phyloP scores from a whole-genome alignment of 2,113 vertebrate species.

The Oncorhynchus kisutch region DNA sequence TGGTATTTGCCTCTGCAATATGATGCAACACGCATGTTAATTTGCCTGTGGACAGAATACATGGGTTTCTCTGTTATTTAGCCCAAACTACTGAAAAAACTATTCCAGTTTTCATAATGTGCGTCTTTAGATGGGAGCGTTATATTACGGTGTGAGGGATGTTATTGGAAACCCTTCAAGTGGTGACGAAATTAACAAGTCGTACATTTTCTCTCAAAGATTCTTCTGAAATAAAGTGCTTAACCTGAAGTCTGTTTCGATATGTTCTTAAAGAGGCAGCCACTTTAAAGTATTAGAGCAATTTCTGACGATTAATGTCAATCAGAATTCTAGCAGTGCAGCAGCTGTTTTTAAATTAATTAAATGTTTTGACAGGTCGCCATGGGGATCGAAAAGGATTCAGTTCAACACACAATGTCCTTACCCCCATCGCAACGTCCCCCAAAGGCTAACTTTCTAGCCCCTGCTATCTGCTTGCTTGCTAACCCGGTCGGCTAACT shows the following conservation, averaged over 20 bases:
- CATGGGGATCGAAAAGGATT: not conserved
- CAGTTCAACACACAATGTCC: not conserved
- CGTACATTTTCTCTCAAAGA: not conserved
- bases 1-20: not conserved
- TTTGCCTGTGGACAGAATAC: not conserved
- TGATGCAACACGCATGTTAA: not conserved
- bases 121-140: not conserved
- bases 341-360: not conserved
- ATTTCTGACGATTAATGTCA: not conserved
- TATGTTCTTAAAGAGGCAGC: not conserved
- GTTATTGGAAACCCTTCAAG: not conserved
- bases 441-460: no score
- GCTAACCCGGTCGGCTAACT: no score
- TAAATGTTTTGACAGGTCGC: not conserved
- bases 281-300: not conserved
- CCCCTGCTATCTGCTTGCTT: no score
- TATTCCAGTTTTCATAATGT: not conserved
- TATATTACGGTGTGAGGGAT: not conserved
- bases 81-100: not conserved
- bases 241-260: not conserved
- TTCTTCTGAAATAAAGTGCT: not conserved
- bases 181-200: not conserved
- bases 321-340: not conserved
- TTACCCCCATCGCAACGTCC: not conserved
- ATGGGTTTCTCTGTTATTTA: not conserved